phyloP scores from a whole-genome alignment of 2,888 invertebrate genomes.

The Xylota segnis region DNA sequence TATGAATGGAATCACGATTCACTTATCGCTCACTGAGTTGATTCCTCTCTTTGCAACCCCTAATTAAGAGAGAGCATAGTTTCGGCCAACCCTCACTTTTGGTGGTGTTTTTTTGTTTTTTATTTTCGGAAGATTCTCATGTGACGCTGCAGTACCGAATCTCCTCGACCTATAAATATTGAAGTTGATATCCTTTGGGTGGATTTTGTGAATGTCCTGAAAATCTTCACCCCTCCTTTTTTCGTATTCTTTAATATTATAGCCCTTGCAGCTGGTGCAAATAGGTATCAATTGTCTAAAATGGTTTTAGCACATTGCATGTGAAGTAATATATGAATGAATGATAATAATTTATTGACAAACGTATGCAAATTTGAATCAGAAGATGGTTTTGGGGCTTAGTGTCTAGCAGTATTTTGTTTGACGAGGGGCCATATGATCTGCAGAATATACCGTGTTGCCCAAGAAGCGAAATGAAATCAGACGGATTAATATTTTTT shows the following conservation, averaged over 20 bases:
- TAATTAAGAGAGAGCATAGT: conserved; percentile 40
- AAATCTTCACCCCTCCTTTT: conserved; percentile 35
- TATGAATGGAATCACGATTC: conserved; percentile 24
- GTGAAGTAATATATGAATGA: neutral
- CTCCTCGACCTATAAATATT: conserved; percentile 54
- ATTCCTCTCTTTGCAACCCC: conserved; percentile 40
- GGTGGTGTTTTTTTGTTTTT: conserved; percentile 7
- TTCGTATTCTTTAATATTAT: conserved; percentile 1
- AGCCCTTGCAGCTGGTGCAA: conserved; percentile 39
- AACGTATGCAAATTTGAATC: conserved; percentile 16
- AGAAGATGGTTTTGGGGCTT: conserved; percentile 24
- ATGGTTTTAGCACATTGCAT: conserved; percentile 25
- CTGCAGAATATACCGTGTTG: no score
- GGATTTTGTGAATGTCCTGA: conserved; percentile 31
- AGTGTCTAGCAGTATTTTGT: conserved; percentile 3
- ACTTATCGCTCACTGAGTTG: conserved; percentile 22
- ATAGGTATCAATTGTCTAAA: conserved; percentile 38
- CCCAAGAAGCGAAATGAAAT: no score
- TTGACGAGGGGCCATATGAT: neutral
- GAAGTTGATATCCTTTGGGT: conserved; percentile 35
- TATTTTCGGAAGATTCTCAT: neutral
- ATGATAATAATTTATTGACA: conserved; percentile 36
- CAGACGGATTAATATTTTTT: no score
- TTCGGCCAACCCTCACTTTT: conserved; percentile 4
- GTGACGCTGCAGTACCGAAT: conserved; percentile 15